Percentiles rank a stretch among this genome's conserved stretches.
Evolutionary conservation across 2,113 vertebrate genomes (phyloP).

Genomic region (Channa argus): DNA sequence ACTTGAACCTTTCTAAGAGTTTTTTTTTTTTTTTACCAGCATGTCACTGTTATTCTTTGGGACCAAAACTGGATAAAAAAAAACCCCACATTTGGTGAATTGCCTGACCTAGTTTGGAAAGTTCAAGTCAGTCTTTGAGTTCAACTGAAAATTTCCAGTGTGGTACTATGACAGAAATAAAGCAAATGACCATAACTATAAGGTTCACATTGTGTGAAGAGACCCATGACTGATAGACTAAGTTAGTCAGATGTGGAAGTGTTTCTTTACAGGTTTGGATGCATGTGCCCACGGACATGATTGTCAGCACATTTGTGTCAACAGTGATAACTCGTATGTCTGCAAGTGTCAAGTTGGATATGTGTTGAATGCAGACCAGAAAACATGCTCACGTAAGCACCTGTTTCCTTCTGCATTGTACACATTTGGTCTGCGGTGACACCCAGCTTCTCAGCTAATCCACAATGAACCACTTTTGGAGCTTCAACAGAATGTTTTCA

Average conservation of each 20-base stretch:
- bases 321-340: slow-evolving; percentile 35
- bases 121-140: no score
- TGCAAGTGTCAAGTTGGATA: slow-evolving; percentile 80
- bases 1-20: no score
- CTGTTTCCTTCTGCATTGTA: not conserved
- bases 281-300: slow-evolving; percentile 67
- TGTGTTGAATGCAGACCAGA: slow-evolving; percentile 77
- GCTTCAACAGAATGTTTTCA: not conserved
- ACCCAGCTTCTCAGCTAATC: not conserved
- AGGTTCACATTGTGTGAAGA: no score
- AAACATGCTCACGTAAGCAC: slow-evolving; percentile 57
- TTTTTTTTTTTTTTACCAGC: no score
- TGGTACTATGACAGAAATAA: no score
- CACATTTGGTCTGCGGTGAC: not conserved
- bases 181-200: no score
- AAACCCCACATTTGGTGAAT: no score
- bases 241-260: not conserved
- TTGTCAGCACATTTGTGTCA: slow-evolving; percentile 81
- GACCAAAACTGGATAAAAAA: no score
- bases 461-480: not conserved
- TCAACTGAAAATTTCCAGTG: no score
- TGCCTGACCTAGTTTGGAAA: no score
- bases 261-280: slow-evolving; percentile 61
- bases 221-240: no score
- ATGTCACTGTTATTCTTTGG: no score